These are phyloP conservation scores for Eilema caniola DNA, from an alignment of 2,888 invertebrate species.

Conservation along the genomic window DNA sequence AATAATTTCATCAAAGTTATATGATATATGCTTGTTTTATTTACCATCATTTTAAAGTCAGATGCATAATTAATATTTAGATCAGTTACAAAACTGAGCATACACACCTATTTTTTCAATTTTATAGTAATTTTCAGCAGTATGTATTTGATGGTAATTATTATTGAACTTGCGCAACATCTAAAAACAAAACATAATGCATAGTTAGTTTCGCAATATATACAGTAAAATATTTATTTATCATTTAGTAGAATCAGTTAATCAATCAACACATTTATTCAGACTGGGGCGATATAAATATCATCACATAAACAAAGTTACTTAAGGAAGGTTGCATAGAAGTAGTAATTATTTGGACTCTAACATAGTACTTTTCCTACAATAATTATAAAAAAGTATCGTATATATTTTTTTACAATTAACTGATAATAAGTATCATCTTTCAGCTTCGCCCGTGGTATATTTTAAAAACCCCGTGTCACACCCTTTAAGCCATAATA, in stretches of 20 bases:
- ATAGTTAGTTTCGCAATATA: too few species aligned
- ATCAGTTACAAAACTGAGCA: background rate
- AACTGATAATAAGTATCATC: too few species aligned
- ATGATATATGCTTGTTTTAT: slow-evolving; percentile 19
- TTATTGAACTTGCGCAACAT: background rate
- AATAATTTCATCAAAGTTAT: slow-evolving; percentile 12
- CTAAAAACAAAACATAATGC: too few species aligned
- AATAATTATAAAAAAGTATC: too few species aligned
- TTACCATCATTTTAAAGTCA: slow-evolving; percentile 6
- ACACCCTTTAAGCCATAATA: too few species aligned
- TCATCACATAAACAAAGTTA: slow-evolving; percentile 54
- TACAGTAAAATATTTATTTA: too few species aligned
- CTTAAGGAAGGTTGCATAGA: background rate
- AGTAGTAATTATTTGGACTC: too few species aligned
- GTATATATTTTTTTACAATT: too few species aligned
- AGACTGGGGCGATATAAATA: slow-evolving; percentile 73
- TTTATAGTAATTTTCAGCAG: too few species aligned
- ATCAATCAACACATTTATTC: slow-evolving; percentile 68
- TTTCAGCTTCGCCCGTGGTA: too few species aligned
- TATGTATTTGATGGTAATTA: background rate
- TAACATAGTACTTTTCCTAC: too few species aligned
- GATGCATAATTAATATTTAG: background rate
- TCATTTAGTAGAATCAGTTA: slow-evolving; percentile 43
- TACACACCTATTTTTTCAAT: slow-evolving; percentile 6
- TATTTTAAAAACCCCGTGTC: too few species aligned